These are phyloP conservation scores for Perca flavescens DNA, from an alignment of 2,113 vertebrate species.

Conservation along the genomic window DNA sequence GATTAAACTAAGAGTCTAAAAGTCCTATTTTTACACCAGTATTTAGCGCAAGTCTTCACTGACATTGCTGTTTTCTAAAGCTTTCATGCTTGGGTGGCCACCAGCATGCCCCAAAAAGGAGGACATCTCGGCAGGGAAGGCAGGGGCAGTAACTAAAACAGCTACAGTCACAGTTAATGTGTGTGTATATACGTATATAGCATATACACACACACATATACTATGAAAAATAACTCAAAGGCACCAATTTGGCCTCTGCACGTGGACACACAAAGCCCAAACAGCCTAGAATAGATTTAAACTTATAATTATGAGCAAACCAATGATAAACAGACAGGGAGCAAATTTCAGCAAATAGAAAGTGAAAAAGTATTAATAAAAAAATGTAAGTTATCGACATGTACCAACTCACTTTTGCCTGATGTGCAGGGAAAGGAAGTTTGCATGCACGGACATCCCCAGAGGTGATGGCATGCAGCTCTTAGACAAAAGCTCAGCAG, in stretches of 20 bases:
- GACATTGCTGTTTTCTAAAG: conserved; percentile 57
- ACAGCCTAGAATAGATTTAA: neutral
- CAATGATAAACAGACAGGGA: neutral
- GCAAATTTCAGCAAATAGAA: neutral
- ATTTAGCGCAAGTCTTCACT: conserved; percentile 56
- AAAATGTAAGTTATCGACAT: neutral
- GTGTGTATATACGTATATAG: neutral
- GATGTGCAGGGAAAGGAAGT: neutral
- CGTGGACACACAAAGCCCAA: neutral
- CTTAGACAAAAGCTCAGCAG: conserved; percentile 47
- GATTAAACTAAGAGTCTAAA: conserved; percentile 32
- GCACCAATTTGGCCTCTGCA: neutral
- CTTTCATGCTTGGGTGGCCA: conserved; percentile 39
- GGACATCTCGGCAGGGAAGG: conserved; percentile 38
- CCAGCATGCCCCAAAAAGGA: conserved; percentile 34
- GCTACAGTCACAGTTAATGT: neutral
- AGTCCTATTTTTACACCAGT: conserved; percentile 54
- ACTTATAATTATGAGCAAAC: neutral
- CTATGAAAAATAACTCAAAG: conserved; percentile 7
- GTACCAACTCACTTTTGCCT: neutral
- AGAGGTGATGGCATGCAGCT: conserved; percentile 4
- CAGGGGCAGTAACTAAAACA: conserved; percentile 23
- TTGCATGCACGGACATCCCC: neutral
- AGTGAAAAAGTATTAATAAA: neutral
- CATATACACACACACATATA: neutral